phyloP scores from a whole-genome alignment of 2,888 invertebrate species.

The Drosophila limbata region DNA sequence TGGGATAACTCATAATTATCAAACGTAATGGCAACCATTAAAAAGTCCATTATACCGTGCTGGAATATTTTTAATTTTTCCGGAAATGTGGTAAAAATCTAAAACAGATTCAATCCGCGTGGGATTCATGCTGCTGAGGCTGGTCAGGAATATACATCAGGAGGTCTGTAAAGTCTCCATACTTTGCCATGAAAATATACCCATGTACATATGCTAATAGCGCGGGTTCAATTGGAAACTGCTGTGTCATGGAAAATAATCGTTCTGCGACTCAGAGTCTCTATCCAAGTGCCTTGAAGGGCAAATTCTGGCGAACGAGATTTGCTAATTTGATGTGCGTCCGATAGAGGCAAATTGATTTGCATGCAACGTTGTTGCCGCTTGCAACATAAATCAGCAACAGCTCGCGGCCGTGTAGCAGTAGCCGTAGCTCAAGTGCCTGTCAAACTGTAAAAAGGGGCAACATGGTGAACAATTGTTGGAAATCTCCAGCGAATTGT shows the following conservation, averaged over 20 bases:
- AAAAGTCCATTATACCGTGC: no score
- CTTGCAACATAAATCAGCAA: slow-evolving; percentile 58
- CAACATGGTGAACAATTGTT: slow-evolving; percentile 35
- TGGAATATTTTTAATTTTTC: no score
- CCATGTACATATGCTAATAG: background rate
- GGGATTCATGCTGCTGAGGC: no score
- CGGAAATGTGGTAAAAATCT: background rate
- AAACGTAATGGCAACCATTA: background rate
- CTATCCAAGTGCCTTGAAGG: background rate
- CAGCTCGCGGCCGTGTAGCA: slow-evolving; percentile 16
- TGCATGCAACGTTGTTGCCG: slow-evolving; percentile 11
- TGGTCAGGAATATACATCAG: no score
- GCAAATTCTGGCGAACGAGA: slow-evolving; percentile 18
- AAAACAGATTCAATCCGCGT: no score
- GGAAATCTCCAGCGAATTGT: slow-evolving; percentile 66
- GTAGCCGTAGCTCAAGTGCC: slow-evolving; percentile 18
- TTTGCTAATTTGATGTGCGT: slow-evolving; percentile 7
- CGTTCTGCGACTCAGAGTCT: background rate
- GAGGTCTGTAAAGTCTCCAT: no score
- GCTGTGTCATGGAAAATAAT: slow-evolving; percentile 25
- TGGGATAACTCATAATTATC: background rate
- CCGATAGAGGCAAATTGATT: slow-evolving; percentile 21
- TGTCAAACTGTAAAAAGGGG: slow-evolving; percentile 51
- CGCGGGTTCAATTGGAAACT: slow-evolving; percentile 1
- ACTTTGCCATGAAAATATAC: background rate